Evolutionary conservation across 2,888 invertebrate genomes (phyloP).

Genomic region (Hermodice carunculata): DNA sequence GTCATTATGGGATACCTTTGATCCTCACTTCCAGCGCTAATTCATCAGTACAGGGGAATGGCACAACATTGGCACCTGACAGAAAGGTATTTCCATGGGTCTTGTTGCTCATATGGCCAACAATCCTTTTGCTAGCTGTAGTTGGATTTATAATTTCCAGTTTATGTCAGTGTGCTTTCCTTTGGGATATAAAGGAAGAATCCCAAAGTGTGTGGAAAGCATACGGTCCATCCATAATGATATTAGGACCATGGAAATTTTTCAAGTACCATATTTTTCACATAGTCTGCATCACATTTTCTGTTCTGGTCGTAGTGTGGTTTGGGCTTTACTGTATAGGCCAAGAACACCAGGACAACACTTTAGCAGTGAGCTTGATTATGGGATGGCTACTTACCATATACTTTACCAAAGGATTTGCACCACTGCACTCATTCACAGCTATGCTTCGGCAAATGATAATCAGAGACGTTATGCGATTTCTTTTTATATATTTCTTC

Average conservation of each 20-base stretch:
- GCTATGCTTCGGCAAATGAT: slow-evolving; percentile 65
- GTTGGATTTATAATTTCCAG: too few species aligned
- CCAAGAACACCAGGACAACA: slow-evolving; percentile 51
- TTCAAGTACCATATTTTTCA: slow-evolving; percentile 5
- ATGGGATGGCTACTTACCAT: slow-evolving; percentile 66
- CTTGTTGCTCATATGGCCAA: slow-evolving; percentile 41
- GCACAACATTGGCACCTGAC: too few species aligned
- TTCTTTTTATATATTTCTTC: slow-evolving; percentile 62
- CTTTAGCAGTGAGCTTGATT: slow-evolving; percentile 56
- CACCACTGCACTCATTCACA: slow-evolving; percentile 63
- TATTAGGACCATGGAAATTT: neutral
- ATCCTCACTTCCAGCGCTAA: neutral
- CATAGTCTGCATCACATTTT: slow-evolving; percentile 42
- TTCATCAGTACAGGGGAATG: too few species aligned
- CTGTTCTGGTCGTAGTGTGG: slow-evolving; percentile 54
- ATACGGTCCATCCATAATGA: too few species aligned
- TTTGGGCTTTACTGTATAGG: slow-evolving; percentile 45
- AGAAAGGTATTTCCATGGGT: neutral
- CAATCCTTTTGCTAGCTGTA: slow-evolving; percentile 31
- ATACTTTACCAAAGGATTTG: slow-evolving; percentile 62
- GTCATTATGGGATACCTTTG: slow-evolving; percentile 25
- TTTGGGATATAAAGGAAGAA: too few species aligned
- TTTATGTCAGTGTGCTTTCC: too few species aligned
- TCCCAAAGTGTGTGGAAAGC: too few species aligned
- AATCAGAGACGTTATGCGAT: slow-evolving; percentile 58